Percentiles rank a stretch among this genome's conserved stretches.
These are phyloP conservation scores for Patella caerulea DNA, from an alignment of 2,888 invertebrate species.

Conservation along the genomic window DNA sequence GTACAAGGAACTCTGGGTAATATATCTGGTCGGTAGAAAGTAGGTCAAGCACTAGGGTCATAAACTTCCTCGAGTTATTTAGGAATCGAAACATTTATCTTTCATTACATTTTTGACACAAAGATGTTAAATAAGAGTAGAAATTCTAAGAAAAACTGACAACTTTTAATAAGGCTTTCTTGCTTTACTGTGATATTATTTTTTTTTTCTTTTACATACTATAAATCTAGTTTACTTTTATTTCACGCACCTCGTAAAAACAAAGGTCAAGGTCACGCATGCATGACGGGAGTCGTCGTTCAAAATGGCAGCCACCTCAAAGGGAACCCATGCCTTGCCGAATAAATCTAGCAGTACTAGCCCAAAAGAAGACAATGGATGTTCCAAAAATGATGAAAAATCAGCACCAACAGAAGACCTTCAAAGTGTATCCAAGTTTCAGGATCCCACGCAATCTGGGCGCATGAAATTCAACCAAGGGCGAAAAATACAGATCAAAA, in stretches of 20 bases:
- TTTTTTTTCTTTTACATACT: no score
- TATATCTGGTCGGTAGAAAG: no score
- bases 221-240: not conserved
- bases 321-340: conserved; percentile 15
- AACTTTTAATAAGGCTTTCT: no score
- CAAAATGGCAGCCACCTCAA: conserved; percentile 32
- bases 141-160: no score
- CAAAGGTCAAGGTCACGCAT: not conserved
- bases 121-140: no score
- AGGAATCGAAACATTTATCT: no score
- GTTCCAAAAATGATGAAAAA: not conserved
- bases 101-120: no score
- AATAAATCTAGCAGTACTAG: not conserved
- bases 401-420: not conserved
- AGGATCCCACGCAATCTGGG: not conserved
- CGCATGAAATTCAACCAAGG: conserved; percentile 48
- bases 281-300: conserved; percentile 21
- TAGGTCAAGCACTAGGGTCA: no score
- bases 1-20: no score
- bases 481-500: conserved; percentile 49
- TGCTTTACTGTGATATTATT: no score
- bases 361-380: not conserved
- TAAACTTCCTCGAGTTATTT: no score
- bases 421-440: not conserved
- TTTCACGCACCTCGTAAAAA: not conserved